phyloP scores from a whole-genome alignment of 2,888 invertebrate genomes.

The Tolmerus cingulatus region DNA sequence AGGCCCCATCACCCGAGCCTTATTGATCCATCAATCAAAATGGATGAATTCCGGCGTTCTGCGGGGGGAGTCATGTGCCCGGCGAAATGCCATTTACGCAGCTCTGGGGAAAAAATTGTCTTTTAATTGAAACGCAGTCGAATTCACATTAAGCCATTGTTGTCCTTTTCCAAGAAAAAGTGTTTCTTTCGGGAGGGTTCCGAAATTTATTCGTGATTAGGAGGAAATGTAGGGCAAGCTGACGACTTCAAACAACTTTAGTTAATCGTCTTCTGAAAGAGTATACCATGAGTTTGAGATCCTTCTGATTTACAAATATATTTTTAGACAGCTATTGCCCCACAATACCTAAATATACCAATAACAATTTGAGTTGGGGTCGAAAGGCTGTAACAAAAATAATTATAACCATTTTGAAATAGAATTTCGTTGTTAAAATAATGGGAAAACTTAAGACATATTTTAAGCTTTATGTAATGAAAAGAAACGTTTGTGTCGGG shows the following conservation, averaged over 20 bases:
- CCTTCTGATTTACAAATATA: too few species aligned
- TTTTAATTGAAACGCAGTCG: background rate
- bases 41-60: background rate
- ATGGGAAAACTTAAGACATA: too few species aligned
- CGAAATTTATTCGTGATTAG: background rate
- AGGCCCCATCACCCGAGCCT: background rate
- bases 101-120: background rate
- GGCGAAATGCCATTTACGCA: background rate
- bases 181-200: background rate
- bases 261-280: background rate
- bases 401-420: too few species aligned
- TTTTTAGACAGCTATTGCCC: too few species aligned
- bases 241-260: background rate
- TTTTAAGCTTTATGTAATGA: too few species aligned
- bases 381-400: too few species aligned
- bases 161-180: background rate
- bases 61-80: background rate
- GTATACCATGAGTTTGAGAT: background rate
- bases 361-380: too few species aligned
- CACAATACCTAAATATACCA: background rate
- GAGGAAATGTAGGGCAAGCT: background rate
- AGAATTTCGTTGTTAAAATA: too few species aligned
- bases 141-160: background rate
- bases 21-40: background rate
- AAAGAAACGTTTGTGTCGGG: too few species aligned